Percentiles rank a stretch among this genome's conserved stretches.
These are phyloP conservation scores for Caenorhabditis zanzibari DNA, from an alignment of 2,888 invertebrate species.

Conservation along the genomic window DNA sequence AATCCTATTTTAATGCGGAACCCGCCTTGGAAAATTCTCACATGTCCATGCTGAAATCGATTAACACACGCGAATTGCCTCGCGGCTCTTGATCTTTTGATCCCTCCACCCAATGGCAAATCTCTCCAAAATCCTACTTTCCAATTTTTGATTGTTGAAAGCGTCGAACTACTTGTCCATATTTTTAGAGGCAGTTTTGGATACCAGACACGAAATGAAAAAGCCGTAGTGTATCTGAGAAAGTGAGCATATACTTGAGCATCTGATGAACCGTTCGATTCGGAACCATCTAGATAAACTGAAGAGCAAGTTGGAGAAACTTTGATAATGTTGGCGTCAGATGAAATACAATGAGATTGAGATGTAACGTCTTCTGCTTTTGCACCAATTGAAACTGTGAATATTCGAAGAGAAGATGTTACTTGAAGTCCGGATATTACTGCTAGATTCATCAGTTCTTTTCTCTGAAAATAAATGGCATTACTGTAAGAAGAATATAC, in stretches of 20 bases:
- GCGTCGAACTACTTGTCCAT: constrained; percentile 67
- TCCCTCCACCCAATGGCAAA: constrained; percentile 57
- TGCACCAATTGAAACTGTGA: constrained; percentile 71
- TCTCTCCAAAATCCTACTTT: constrained; percentile 77
- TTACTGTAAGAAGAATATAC: not conserved
- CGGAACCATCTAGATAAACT: constrained; percentile 82
- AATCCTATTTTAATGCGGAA: not conserved
- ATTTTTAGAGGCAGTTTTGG: constrained; percentile 79
- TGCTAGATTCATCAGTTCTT: constrained; percentile 80
- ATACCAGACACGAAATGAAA: constrained; percentile 81
- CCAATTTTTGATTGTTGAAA: constrained; percentile 73
- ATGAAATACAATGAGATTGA: constrained; percentile 78
- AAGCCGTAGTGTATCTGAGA: constrained; percentile 71
- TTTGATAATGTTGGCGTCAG: constrained; percentile 79
- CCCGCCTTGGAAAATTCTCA: constrained; percentile 26
- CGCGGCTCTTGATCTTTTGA: constrained; percentile 69
- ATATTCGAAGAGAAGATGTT: constrained; percentile 75
- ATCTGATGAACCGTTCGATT: constrained; percentile 74
- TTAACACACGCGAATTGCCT: constrained; percentile 77
- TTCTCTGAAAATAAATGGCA: constrained; percentile 52
- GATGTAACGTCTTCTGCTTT: constrained; percentile 76
- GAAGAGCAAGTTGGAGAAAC: constrained; percentile 81
- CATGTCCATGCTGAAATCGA: constrained; percentile 79
- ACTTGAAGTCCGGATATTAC: constrained; percentile 79
- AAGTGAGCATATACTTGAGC: constrained; percentile 77